phyloP scores from a whole-genome alignment of 2,888 invertebrate genomes.

The Falcaria lacertinaria region DNA sequence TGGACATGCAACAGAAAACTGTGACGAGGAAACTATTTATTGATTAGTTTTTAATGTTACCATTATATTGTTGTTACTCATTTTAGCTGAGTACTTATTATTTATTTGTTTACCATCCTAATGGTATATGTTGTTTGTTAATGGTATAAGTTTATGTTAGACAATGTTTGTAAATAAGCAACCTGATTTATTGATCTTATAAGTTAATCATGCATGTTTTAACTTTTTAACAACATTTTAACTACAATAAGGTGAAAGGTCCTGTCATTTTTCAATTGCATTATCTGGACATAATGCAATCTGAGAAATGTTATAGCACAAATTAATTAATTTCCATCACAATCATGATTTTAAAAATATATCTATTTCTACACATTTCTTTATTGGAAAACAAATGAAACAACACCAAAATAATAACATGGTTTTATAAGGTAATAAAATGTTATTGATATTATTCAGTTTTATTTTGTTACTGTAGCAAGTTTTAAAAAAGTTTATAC shows the following conservation, averaged over 20 bases:
- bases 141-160: constrained; percentile 42
- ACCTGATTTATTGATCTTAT: constrained; percentile 48
- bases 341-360: constrained; percentile 54
- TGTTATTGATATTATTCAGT: constrained; percentile 16
- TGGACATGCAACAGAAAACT: constrained; percentile 92
- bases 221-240: constrained; percentile 53
- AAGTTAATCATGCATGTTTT: constrained; percentile 60
- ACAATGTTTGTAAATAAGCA: constrained; percentile 66
- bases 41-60: constrained; percentile 66
- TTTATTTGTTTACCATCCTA: constrained; percentile 54
- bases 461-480: constrained; percentile 11
- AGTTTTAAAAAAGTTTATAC: too few relatives aligned
- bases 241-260: constrained; percentile 51
- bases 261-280: constrained; percentile 58
- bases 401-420: constrained; percentile 49
- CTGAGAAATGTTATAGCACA: constrained; percentile 60
- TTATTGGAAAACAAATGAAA: constrained; percentile 37
- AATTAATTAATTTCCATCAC: constrained; percentile 55
- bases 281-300: constrained; percentile 71
- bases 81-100: constrained; percentile 68
- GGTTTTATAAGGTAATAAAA: constrained; percentile 47
- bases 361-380: constrained; percentile 23
- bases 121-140: constrained; percentile 57
- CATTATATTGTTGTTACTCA: constrained; percentile 64
- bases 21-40: constrained; percentile 84